These are phyloP conservation scores for Corapipo altera DNA, from an alignment of 2,113 vertebrate species.

Conservation along the genomic window DNA sequence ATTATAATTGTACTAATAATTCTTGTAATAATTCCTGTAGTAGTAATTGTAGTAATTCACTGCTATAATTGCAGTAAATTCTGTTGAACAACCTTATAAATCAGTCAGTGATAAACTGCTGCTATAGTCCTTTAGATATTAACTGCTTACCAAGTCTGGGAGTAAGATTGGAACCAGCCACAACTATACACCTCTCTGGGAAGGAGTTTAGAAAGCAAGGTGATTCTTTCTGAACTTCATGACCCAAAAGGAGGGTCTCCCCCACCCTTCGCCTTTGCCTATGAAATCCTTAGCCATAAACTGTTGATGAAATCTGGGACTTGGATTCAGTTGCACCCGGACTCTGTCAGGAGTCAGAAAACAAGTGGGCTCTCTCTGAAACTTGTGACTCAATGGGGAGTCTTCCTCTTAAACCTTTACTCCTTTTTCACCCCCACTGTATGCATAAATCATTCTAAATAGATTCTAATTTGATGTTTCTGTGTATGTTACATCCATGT, in stretches of 20 bases:
- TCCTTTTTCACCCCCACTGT: neutral
- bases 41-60: neutral
- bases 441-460: neutral
- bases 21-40: neutral
- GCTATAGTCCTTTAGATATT: neutral
- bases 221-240: neutral
- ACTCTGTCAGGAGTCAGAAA: neutral
- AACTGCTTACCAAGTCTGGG: neutral
- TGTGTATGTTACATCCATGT: neutral
- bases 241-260: accelerated
- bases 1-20: neutral
- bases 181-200: neutral
- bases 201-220: neutral
- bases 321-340: neutral
- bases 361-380: neutral
- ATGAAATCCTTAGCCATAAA: neutral
- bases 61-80: neutral
- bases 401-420: neutral
- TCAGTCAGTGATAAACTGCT: neutral
- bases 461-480: neutral
- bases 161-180: neutral
- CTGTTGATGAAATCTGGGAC: neutral
- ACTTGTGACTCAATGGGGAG: neutral
- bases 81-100: neutral
- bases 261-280: neutral